phyloP scores from a whole-genome alignment of 2,797 vertebrate genomes.

The Parauchenoglanis punctatus region DNA sequence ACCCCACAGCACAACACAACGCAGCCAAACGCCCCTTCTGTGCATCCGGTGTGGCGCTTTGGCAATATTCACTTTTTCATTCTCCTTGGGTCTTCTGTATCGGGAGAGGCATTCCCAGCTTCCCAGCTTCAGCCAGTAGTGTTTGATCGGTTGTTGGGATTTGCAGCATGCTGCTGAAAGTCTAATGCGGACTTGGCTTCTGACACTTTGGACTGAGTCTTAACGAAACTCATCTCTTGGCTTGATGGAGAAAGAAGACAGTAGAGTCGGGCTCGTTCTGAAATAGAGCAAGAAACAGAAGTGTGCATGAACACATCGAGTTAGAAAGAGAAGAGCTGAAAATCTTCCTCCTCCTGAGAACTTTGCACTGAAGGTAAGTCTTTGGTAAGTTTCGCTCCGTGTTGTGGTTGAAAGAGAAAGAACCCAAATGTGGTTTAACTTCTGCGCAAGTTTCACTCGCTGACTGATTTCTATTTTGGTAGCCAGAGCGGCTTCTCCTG shows the following conservation, averaged over 20 bases:
- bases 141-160: background rate
- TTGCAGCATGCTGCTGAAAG: background rate
- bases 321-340: background rate
- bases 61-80: background rate
- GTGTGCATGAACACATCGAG: background rate
- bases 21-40: background rate
- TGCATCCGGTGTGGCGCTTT: background rate
- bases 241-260: background rate
- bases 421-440: background rate
- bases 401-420: background rate
- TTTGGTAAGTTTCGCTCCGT: background rate
- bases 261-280: background rate
- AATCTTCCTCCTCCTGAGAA: background rate
- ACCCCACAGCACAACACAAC: conserved; percentile 13
- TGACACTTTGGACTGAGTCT: background rate
- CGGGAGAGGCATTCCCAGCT: background rate
- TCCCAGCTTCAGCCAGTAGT: background rate
- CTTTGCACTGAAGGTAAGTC: background rate
- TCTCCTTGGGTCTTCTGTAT: background rate
- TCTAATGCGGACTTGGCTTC: background rate
- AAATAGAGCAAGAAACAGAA: background rate
- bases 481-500: background rate
- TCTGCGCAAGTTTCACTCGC: background rate
- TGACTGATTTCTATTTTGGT: background rate
- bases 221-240: background rate